Percentiles rank a stretch among this genome's conserved stretches.
These are phyloP conservation scores for Chymomyza procnemis DNA, from an alignment of 2,888 invertebrate species.

Conservation along the genomic window DNA sequence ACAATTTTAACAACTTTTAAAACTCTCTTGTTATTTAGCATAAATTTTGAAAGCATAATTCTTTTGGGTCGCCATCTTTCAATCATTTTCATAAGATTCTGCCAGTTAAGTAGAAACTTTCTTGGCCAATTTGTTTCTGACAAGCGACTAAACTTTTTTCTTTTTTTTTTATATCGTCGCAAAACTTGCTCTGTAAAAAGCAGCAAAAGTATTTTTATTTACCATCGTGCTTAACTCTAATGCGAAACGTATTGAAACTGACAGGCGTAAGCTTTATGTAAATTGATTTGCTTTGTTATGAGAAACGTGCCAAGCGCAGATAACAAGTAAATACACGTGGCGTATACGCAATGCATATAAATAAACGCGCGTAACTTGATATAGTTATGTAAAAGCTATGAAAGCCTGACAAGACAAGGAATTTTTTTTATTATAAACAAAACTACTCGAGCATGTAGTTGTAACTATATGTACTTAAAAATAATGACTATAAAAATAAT, in stretches of 20 bases:
- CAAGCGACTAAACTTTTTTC: not conserved
- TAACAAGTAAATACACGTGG: slow-evolving; percentile 12
- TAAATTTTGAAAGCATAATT: not conserved
- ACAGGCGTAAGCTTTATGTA: slow-evolving; percentile 37
- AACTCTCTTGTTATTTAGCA: not conserved
- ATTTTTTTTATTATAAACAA: not conserved
- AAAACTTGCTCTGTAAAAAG: not conserved
- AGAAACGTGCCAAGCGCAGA: not conserved
- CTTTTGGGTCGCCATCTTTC: not conserved
- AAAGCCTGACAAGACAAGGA: not conserved
- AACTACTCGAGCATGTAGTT: no score
- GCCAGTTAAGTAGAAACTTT: not conserved
- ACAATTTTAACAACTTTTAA: not conserved
- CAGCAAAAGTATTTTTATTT: not conserved
- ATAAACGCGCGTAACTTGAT: not conserved
- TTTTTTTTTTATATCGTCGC: not conserved
- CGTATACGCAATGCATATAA: slow-evolving; percentile 1
- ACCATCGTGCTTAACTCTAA: slow-evolving; percentile 22
- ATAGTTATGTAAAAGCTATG: not conserved
- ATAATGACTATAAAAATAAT: not conserved
- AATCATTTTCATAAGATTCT: not conserved
- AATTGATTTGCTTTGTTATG: slow-evolving; percentile 49
- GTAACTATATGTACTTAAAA: not conserved
- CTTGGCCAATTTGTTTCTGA: not conserved
- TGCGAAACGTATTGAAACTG: slow-evolving; percentile 50